These are phyloP conservation scores for Hemistola chrysoprasaria DNA, from an alignment of 2,888 invertebrate genomes.

Conservation along the genomic window DNA sequence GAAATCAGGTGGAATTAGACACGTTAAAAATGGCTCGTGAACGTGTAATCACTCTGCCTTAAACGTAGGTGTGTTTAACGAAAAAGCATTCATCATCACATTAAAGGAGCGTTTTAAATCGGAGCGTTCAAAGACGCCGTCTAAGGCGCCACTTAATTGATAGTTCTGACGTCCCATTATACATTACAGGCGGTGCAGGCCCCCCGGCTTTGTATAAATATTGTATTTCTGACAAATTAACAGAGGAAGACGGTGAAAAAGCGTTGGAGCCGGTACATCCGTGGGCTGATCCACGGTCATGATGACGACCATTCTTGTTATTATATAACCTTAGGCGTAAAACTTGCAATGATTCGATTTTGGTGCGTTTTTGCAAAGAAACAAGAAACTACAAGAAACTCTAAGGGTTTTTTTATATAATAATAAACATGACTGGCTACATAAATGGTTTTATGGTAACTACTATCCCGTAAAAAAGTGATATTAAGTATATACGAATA, in stretches of 20 bases:
- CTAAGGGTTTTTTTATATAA: too few relatives aligned
- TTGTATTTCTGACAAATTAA: conserved; percentile 74
- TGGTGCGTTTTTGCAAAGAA: too few relatives aligned
- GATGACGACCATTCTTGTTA: too few relatives aligned
- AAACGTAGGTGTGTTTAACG: conserved; percentile 22
- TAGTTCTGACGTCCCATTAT: conserved; percentile 41
- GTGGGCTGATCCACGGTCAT: conserved; percentile 3
- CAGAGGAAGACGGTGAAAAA: conserved; percentile 55
- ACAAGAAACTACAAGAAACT: too few relatives aligned
- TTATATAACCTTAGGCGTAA: too few relatives aligned
- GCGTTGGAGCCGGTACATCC: conserved; percentile 11
- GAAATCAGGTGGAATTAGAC: conserved; percentile 25
- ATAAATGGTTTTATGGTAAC: too few relatives aligned
- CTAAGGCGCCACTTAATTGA: conserved; percentile 73
- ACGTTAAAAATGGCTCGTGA: conserved; percentile 3
- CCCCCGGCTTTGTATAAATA: conserved; percentile 67
- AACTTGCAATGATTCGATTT: too few relatives aligned
- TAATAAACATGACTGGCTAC: too few relatives aligned
- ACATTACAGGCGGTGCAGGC: conserved; percentile 37
- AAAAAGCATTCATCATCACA: conserved; percentile 30
- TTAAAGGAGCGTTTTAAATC: conserved; percentile 24
- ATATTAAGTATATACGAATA: too few relatives aligned
- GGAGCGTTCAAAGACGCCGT: conserved; percentile 37
- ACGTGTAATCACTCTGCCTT: conserved; percentile 19
- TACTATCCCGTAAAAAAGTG: too few relatives aligned